Evolutionary conservation across 2,888 invertebrate genomes (phyloP).

Genomic region (Ferdinandea cuprea): DNA sequence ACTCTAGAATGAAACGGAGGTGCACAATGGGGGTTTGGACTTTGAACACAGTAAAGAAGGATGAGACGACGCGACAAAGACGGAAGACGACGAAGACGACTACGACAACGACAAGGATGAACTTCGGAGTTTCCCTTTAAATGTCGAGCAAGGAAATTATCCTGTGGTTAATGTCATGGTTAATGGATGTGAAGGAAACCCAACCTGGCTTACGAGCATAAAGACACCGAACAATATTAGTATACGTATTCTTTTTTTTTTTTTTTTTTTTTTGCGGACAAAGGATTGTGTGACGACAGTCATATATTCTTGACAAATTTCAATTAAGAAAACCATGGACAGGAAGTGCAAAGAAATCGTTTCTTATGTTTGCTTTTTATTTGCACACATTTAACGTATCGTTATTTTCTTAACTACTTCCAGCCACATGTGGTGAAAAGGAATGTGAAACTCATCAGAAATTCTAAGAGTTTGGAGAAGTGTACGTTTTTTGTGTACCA

Average conservation of each 20-base stretch:
- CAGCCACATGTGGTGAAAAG: conserved; percentile 40
- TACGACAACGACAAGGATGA: too few relatives aligned
- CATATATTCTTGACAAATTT: conserved; percentile 59
- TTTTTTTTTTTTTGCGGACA: conserved; percentile 5
- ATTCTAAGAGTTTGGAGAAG: too few relatives aligned
- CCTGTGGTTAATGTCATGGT: conserved; percentile 70
- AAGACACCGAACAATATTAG: conserved; percentile 3
- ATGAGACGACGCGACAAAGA: conserved; percentile 32
- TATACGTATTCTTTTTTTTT: background rate
- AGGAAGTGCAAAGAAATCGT: background rate
- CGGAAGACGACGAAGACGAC: too few relatives aligned
- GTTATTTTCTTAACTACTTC: conserved; percentile 32
- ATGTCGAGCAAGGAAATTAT: conserved; percentile 72
- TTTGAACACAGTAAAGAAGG: conserved; percentile 3
- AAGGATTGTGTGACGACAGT: conserved; percentile 28
- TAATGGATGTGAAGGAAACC: conserved; percentile 58
- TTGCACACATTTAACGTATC: conserved; percentile 20
- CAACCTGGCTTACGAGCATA: conserved; percentile 39
- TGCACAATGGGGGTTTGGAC: conserved; percentile 24
- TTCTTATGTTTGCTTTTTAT: background rate
- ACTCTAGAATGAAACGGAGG: conserved; percentile 50
- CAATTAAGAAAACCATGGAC: conserved; percentile 51
- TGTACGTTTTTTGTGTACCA: too few relatives aligned
- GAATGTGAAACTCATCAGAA: conserved; percentile 32
- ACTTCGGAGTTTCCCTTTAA: conserved; percentile 61